These are phyloP conservation scores for Drosophila hydei DNA, from an alignment of 1,140 invertebrate genomes.

Conservation along the genomic window DNA sequence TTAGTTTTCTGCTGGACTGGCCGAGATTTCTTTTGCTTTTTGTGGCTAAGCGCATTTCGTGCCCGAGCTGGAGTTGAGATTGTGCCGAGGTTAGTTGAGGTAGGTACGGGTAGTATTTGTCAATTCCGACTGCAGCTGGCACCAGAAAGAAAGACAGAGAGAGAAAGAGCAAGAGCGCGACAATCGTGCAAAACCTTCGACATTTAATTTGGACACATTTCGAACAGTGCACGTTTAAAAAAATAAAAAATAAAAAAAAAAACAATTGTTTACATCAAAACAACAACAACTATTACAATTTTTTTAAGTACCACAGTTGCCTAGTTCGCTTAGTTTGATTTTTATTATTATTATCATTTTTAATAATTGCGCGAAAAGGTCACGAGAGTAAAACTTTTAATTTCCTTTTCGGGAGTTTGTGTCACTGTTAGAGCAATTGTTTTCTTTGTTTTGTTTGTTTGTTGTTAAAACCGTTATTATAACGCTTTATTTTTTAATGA, in stretches of 20 bases:
- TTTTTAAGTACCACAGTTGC: slow-evolving; percentile 6
- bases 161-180: slow-evolving; percentile 19
- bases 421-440: slow-evolving; percentile 46
- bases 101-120: slow-evolving; percentile 66
- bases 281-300: slow-evolving; percentile 15
- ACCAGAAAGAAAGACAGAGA: slow-evolving; percentile 1
- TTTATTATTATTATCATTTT: slow-evolving; percentile 58
- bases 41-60: slow-evolving; percentile 51
- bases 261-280: slow-evolving; percentile 54
- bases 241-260: slow-evolving; percentile 62
- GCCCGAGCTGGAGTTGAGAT: slow-evolving; percentile 46
- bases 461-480: slow-evolving; percentile 40
- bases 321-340: slow-evolving; percentile 1
- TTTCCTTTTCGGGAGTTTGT: slow-evolving; percentile 36
- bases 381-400: slow-evolving; percentile 58
- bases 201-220: slow-evolving; percentile 78
- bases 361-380: slow-evolving; percentile 77
- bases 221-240: slow-evolving; percentile 68
- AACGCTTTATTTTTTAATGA: slow-evolving; percentile 6
- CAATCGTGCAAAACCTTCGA: slow-evolving; percentile 81
- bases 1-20: slow-evolving; percentile 35
- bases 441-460: neutral
- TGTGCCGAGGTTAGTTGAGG: slow-evolving; percentile 50
- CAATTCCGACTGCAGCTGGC: slow-evolving; percentile 62
- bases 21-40: slow-evolving; percentile 60